Percentiles rank a stretch among this genome's conserved stretches.
phyloP scores from a whole-genome alignment of 2,888 invertebrate species.

The Amblyjoppa proteus region DNA sequence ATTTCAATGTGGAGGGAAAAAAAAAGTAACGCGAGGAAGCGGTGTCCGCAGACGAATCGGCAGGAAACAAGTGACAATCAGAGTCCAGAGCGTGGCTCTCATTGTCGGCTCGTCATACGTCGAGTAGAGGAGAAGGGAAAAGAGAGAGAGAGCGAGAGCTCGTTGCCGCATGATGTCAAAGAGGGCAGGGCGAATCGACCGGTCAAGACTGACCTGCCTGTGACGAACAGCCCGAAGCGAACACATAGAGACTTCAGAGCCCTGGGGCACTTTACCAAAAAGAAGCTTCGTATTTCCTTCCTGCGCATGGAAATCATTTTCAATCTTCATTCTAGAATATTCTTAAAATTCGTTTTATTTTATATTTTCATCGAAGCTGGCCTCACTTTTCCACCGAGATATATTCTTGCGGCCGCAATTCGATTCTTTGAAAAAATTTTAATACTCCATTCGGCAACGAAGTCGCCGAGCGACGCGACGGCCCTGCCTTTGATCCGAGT shows the following conservation, averaged over 20 bases:
- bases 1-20: conserved; percentile 76
- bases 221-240: conserved; percentile 34
- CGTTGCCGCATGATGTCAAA: conserved; percentile 71
- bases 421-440: not conserved
- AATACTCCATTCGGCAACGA: not conserved
- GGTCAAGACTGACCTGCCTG: conserved; percentile 71
- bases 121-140: conserved; percentile 65
- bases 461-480: not conserved
- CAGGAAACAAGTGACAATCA: conserved; percentile 84
- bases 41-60: conserved; percentile 71
- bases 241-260: conserved; percentile 30
- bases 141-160: conserved; percentile 59
- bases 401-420: not conserved
- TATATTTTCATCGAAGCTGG: not conserved
- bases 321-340: conserved; percentile 6
- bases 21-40: conserved; percentile 54
- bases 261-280: conserved; percentile 15
- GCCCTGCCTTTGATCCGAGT: conserved; percentile 35
- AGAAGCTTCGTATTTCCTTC: conserved; percentile 43
- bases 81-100: conserved; percentile 74
- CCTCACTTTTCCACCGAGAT: not conserved
- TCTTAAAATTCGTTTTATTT: conserved; percentile 7
- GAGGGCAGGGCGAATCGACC: conserved; percentile 68
- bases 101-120: conserved; percentile 80
- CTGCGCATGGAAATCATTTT: conserved; percentile 22